Base-by-base conservation (phyloP, 1,140 invertebrate genomes). In the Mamestra configurata region DNA sequence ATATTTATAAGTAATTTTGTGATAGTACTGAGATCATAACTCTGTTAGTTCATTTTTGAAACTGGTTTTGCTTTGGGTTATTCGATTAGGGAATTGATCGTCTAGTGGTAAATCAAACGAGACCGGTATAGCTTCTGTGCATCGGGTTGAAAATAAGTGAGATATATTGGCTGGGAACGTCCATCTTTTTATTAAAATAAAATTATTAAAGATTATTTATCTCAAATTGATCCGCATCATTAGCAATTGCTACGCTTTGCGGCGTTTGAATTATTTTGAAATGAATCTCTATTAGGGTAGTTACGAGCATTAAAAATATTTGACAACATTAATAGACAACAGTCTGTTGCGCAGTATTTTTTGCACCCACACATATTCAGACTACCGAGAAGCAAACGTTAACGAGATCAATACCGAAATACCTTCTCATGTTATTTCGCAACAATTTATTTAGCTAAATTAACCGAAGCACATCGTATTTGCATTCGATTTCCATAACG, bases 401-500 rank as follows among this genome's bases (percentile, higher is more conserved):
- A 93, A 94, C 90, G 89, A 90, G 88, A 76, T 37, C 90, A 88
- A 88, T 90, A 92, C 92, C 88, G 90, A 90, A 88, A 91, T 89
- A 84, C 88, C 90, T 86, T 89, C 72, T 80, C 82, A 87, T 85
- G 83, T 85, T 85, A 85, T 83, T 76, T 61, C 83, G 85, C 82
- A 90, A 90, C 90, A 87, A 93, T 94, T 92, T 93, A 93, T 95
- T 94, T 94, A 90, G 88, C 90, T 94, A 93, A 93, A 94, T 92
- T 93, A 94, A 93, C 88, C 89, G 90, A 87, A 85, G 85, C 82
- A 85, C 84, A 90, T 86, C 86, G 81, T 88, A 95, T 95, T 95
- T 95, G 94, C 94, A 95, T 95, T 89, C 88, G 86, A 95, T 95
- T 95, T 94, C 92, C 94, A 95, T 95, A 95, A 91, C 88, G 88